phyloP scores from a whole-genome alignment of 2,113 vertebrate genomes.

The Engraulis encrasicolus region DNA sequence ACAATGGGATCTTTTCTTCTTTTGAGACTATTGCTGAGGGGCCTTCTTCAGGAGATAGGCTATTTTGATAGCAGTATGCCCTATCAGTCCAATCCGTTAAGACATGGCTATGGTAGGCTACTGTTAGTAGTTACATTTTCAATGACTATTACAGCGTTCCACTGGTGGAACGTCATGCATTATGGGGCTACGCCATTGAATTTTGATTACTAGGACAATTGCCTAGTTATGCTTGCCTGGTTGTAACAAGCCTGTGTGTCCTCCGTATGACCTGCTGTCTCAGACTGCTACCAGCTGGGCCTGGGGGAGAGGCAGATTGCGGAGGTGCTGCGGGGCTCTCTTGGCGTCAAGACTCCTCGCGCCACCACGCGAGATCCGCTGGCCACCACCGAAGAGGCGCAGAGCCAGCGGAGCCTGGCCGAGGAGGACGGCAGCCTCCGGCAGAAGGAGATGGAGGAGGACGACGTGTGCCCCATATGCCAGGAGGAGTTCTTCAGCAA shows the following conservation, averaged over 20 bases:
- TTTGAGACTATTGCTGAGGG: too few species aligned
- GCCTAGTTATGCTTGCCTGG: background rate
- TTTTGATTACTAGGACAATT: background rate
- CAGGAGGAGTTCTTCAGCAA: slow-evolving; percentile 76
- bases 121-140: too few species aligned
- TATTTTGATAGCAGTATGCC: too few species aligned
- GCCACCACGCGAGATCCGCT: background rate
- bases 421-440: slow-evolving; percentile 51
- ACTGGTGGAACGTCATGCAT: too few species aligned
- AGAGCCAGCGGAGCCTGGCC: background rate
- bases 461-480: slow-evolving; percentile 77
- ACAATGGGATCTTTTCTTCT: too few species aligned
- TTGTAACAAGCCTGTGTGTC: background rate
- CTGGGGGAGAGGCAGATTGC: slow-evolving; percentile 74
- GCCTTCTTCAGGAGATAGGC: too few species aligned
- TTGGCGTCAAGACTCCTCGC: slow-evolving; percentile 45
- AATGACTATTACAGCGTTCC: too few species aligned
- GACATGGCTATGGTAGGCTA: too few species aligned
- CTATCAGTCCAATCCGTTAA: too few species aligned
- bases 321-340: slow-evolving; percentile 65
- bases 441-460: slow-evolving; percentile 62
- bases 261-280: background rate
- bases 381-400: too few species aligned
- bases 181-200: too few species aligned
- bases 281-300: slow-evolving; percentile 74